Base-by-base conservation (phyloP, 2,888 invertebrate genomes). In the Palloptera scutellata region DNA sequence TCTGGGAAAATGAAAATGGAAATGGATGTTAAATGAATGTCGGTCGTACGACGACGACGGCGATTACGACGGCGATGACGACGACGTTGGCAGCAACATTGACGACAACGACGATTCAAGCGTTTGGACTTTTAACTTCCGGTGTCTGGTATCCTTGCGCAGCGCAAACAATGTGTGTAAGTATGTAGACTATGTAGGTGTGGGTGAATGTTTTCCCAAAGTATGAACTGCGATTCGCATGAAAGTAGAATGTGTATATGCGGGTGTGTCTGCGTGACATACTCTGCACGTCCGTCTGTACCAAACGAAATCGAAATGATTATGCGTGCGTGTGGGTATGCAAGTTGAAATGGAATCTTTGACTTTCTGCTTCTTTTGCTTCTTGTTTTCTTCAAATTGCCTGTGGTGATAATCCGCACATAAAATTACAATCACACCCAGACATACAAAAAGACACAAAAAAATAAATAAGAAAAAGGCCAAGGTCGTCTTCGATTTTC, bases 361-460 rank as follows among this genome's bases (percentile, higher is more conserved):
- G 62, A n/a, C 41, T 62, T 48, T 51, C 59, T 66, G 42, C 57
- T 62, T 60, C 30, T 30, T 30, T 30, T 30, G 2, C 30, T 30
- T 30, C 30, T 30, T 30, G 30, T 30, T 30, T 30, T 30, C 30
- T 30, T 30, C 30, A 30, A 6, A 72, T 73, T 61, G 75, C 71
- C 74, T 76, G 76, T 75, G 74, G 78, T 79, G 78, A 79, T 81
- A 81, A 81, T 80, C 80, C 81, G 80, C 80, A 80, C 78, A 80
- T 78, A 79, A 81, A 77, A 80, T 80, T 78, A 80, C 79, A 78
- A 77, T 75, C 76, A 77, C 75, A 72, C 75, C 74, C 75, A 79
- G 77, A 77, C 77, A 75, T 67, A 66, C 62, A 71, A 45, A 1
- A 20, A 61, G 52, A 61, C 58, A 42, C 57, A 57, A 55, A 43